Evolutionary conservation across 2,113 vertebrate genomes (phyloP).

Genomic region (Malurus melanocephalus): DNA sequence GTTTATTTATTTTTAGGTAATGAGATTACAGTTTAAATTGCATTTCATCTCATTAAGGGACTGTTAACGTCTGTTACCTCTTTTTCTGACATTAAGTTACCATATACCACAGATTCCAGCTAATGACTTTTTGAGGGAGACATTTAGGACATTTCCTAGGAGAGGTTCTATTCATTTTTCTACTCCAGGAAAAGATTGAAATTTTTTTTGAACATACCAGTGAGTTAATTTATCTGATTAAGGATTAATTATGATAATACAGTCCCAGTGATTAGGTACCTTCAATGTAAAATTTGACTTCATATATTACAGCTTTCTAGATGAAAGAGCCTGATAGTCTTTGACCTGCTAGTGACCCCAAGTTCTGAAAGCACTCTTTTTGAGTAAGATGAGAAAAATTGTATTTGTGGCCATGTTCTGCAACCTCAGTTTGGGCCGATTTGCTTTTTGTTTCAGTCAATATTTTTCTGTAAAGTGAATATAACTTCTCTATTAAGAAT

Average conservation of each 20-base stretch:
- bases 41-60: slow-evolving; percentile 52
- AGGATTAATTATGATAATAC: slow-evolving; percentile 29
- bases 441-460: neutral
- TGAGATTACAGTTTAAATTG: slow-evolving; percentile 47
- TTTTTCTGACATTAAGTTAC: slow-evolving; percentile 61
- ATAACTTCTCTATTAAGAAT: neutral
- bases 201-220: neutral
- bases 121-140: slow-evolving; percentile 55
- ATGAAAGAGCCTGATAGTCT: neutral
- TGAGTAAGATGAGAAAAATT: neutral
- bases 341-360: neutral
- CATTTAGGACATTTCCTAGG: slow-evolving; percentile 55
- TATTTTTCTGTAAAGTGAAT: neutral
- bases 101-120: slow-evolving; percentile 18
- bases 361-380: neutral
- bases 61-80: slow-evolving; percentile 52
- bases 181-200: slow-evolving; percentile 3
- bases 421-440: neutral
- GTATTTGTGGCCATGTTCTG: neutral
- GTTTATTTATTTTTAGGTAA: slow-evolving; percentile 55
- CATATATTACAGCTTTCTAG: neutral
- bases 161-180: slow-evolving; percentile 33
- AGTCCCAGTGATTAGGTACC: slow-evolving; percentile 2
- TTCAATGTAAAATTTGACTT: neutral
- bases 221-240: slow-evolving; percentile 38